These are phyloP conservation scores for Platysternon megacephalum DNA, from an alignment of 2,113 vertebrate species.

Conservation along the genomic window DNA sequence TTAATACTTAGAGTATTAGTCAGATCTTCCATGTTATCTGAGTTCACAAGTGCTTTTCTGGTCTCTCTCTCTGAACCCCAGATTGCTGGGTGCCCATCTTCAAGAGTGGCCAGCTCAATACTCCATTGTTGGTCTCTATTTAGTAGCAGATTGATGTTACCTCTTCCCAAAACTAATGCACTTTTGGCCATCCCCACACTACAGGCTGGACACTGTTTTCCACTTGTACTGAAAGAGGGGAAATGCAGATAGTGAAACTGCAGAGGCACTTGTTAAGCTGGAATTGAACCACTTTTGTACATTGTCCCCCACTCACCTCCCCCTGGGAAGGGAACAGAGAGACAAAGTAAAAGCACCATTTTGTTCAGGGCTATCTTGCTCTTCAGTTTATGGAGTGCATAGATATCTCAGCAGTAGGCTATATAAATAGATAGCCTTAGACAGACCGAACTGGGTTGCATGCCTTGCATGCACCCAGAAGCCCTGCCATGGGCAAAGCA, in stretches of 20 bases:
- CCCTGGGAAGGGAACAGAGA: not conserved
- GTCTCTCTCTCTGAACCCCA: accelerated
- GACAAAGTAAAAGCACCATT: not conserved
- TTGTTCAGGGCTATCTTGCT: not conserved
- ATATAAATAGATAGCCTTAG: too few relatives aligned
- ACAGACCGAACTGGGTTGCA: too few relatives aligned
- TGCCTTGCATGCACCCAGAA: not conserved
- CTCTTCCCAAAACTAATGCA: not conserved
- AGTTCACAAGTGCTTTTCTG: not conserved
- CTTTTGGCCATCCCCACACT: not conserved
- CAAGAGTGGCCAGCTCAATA: not conserved
- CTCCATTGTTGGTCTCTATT: not conserved
- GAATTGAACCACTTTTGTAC: not conserved
- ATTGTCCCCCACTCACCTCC: not conserved
- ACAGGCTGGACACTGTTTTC: accelerated
- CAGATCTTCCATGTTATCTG: too few relatives aligned
- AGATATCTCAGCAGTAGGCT: not conserved
- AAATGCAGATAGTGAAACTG: not conserved
- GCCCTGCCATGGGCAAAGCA: not conserved
- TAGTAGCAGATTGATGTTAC: not conserved
- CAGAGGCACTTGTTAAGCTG: not conserved
- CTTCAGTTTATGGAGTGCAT: not conserved
- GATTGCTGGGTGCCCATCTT: not conserved
- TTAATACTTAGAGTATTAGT: not conserved
- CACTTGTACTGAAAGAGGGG: not conserved